Evolutionary conservation across 2,113 vertebrate genomes (phyloP).

Genomic region (Carettochelys insculpta): DNA sequence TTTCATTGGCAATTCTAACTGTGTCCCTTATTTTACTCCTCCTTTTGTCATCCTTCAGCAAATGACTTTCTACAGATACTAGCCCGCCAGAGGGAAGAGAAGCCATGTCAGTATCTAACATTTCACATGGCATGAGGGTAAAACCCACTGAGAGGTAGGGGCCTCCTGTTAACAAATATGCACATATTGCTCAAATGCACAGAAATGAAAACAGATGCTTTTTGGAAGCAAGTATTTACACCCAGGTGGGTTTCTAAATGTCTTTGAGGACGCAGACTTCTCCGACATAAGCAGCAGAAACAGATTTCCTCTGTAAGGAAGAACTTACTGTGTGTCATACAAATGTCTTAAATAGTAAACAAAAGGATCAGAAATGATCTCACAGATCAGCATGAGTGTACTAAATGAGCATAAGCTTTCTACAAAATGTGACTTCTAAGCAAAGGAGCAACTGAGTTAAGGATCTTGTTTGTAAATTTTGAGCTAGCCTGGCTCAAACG

Average conservation of each 20-base stretch:
- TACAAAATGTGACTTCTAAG: not conserved
- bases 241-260: not conserved
- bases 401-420: not conserved
- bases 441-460: not conserved
- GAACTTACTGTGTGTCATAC: not conserved
- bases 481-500: not conserved
- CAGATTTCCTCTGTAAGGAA: not conserved
- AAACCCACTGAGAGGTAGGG: fast-evolving
- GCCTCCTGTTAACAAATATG: not conserved
- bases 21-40: fast-evolving
- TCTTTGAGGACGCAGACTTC: not conserved
- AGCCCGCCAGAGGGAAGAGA: not conserved
- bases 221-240: not conserved
- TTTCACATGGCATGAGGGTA: fast-evolving
- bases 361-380: not conserved
- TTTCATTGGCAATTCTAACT: not conserved
- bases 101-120: fast-evolving
- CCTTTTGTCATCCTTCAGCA: fast-evolving
- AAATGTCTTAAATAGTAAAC: not conserved
- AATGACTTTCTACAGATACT: fast-evolving
- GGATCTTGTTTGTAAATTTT: not conserved
- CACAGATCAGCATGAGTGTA: not conserved
- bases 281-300: not conserved
- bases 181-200: fast-evolving
- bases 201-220: not conserved